Base-by-base conservation (phyloP, 2,113 vertebrate genomes). In the Oostethus manadensis region DNA sequence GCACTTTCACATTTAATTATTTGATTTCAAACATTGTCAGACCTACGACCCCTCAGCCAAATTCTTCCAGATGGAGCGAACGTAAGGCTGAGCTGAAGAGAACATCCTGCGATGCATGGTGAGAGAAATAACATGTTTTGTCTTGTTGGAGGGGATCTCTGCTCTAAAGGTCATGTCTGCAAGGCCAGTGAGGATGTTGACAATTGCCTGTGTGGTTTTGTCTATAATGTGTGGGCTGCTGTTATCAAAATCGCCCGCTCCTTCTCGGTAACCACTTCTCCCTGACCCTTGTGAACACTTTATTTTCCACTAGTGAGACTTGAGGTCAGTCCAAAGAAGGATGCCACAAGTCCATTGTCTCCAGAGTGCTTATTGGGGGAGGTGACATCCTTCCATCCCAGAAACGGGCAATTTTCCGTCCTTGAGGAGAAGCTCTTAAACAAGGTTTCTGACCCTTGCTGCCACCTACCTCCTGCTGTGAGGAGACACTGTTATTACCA, bases 401-500 rank as follows among this genome's bases (percentile, higher is more conserved):
- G 3, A 29, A 33, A 54, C 11, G 1, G 8, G 22, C 47, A 21
- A 4, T 3, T 18, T 13, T 54, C 4, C 38, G 33, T 35, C 51
- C 33, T 54, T 68, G 51, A 22, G 11, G 13, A 42, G 38, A 42
- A 11, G 10, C 38, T 42, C 38, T 5, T 42, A 14, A 14, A 42
- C 38, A 45, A 59, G 59, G 60, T 57, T 62, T 68, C 38, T 66
- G 67, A 64, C 71, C 58, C 59, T 38, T 68, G 56, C 66, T 8
- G 20, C 62, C 60, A 56, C 35, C n/a, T 45, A 21, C 62, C 1
- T 62, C 70, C 74, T 1, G 13, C 58, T 59, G 73, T 47, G 70
- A 60, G 64, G 57, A 72, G 62, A 68, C 76, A 74, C 62, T 50
- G 10, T 81, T 76, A 68, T 78, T 82, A 76, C 62, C 51, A n/a